Percentiles rank a stretch among this genome's conserved stretches.
Conservation (phyloP, 2,113 vertebrate species). For the Malaclemys terrapin region DNA sequence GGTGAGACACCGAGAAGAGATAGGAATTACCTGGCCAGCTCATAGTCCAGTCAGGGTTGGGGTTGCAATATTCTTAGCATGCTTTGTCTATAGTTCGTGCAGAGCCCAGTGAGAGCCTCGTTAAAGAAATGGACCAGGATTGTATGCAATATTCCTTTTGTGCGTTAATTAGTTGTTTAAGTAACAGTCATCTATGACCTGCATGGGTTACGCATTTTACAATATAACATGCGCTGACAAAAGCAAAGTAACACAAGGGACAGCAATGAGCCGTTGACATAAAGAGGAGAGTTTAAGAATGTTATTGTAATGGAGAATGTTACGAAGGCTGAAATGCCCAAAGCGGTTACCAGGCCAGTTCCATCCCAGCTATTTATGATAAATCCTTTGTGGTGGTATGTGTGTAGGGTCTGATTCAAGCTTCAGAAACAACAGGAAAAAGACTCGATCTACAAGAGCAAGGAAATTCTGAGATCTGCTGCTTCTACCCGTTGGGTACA, state of each 20-base stretch:
- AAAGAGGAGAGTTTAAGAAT: background rate
- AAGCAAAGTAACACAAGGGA: background rate
- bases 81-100: background rate
- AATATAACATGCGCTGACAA: background rate
- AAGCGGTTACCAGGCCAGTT: background rate
- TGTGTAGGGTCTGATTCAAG: background rate
- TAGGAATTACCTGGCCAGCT: background rate
- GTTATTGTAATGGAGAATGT: background rate
- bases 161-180: background rate
- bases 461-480: rapidly evolving
- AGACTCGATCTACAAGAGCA: background rate
- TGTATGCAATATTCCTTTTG: background rate
- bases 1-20: background rate
- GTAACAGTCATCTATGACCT: background rate
- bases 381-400: background rate
- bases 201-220: background rate
- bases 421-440: background rate
- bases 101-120: background rate
- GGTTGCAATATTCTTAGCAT: background rate
- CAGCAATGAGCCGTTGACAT: background rate
- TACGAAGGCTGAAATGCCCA: background rate
- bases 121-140: background rate
- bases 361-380: background rate
- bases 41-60: background rate
- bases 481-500: background rate